Evolutionary conservation across 2,113 vertebrate genomes (phyloP).

Genomic region (Chitala chitala): DNA sequence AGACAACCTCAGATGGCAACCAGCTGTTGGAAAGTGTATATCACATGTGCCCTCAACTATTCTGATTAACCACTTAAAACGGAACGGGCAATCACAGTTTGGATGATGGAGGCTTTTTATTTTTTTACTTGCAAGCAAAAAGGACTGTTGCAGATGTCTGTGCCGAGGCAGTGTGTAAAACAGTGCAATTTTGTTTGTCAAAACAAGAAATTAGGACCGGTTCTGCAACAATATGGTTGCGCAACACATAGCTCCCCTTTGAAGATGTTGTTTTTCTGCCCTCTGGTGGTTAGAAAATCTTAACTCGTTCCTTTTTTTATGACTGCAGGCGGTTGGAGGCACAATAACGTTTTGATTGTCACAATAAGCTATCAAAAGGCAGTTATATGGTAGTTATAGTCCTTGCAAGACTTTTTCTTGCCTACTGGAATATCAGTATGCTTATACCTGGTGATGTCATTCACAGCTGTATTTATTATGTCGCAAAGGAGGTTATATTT

Average conservation of each 20-base stretch:
- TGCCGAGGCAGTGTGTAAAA: constrained; percentile 18
- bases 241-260: constrained; percentile 1
- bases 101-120: constrained; percentile 43
- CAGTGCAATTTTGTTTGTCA: constrained; percentile 40
- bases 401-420: no score
- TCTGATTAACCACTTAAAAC: constrained; percentile 33
- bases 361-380: background rate
- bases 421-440: no score
- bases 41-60: constrained; percentile 26
- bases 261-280: constrained; percentile 20
- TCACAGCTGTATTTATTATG: no score
- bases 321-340: background rate
- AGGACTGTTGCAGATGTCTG: constrained; percentile 19
- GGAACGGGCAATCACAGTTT: constrained; percentile 42
- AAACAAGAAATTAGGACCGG: constrained; percentile 62
- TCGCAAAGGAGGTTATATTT: no score
- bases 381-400: no score
- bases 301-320: background rate
- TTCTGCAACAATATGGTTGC: constrained; percentile 50
- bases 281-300: constrained; percentile 26
- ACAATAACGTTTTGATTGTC: background rate
- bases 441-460: no score
- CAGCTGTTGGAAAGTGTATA: constrained; percentile 50
- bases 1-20: constrained; percentile 41
- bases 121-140: constrained; percentile 16